Evolutionary conservation across 2,888 invertebrate genomes (phyloP), one percentile per base, ranked within the genome.

Genomic region (Amphipoea oculea): DNA sequence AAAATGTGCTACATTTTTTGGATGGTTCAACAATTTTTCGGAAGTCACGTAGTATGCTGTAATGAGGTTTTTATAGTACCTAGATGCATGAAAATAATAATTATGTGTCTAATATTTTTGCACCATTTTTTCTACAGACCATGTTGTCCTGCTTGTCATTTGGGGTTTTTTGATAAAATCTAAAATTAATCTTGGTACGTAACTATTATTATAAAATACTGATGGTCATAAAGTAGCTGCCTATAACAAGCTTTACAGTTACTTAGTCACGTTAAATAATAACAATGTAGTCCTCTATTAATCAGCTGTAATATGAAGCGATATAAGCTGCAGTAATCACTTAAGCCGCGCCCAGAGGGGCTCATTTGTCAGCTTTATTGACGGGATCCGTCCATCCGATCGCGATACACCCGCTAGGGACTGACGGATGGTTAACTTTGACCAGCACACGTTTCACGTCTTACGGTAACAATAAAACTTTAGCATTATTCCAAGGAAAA

Each of bases 321-420:
- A 86, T 89, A 91, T 94, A 93, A 93, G 94, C 96, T 95, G 96
- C 95, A 96, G 95, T 96, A 96, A 96, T 96, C 96, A 96, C 96
- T 96, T 96, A 96, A 93, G 94, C 94, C 96, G 92, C 95, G 90
- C 96, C 96, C 93, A 88, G 88, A 89, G 89, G 88, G 88, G 88
- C 90, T 93, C 94, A 92, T 96, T 94, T 94, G 94, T 96, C 95
- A 94, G 91, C 90, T 92, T 92, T 94, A 94, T 93, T 93, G 93
- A 92, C 91, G 91, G 90, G 89, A 92, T 91, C 89, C 86, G 86
- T 81, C 90, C 89, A 89, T 91, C 91, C 91, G 91, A 92, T 92
- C 90, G 90, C 91, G 92, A 94, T 93, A 92, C 88, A 42, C 82
- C 84, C 69, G 69, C 81, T 76, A 72, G 76, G 73, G 76, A 74